Evolutionary conservation across 2,888 invertebrate genomes (phyloP), one percentile per base, ranked within the genome.

Genomic region (Cryptocephalus moraei): DNA sequence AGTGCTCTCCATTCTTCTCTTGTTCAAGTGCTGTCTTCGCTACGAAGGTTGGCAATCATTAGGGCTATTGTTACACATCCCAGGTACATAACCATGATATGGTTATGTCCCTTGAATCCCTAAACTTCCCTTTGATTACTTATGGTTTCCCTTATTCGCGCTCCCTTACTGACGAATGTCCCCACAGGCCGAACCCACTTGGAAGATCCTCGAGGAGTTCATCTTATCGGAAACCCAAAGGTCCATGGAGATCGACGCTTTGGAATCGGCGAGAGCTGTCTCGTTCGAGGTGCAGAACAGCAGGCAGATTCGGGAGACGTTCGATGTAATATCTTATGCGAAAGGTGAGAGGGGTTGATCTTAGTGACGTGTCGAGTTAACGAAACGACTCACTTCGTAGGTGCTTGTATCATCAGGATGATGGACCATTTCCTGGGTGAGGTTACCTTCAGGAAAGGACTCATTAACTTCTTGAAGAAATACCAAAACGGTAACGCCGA

Each of bases 381-480:
- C 32, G 32, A 40, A 6, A 22, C 22, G 22, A 22, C 22, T 6
- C 22, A 2, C 43, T 12, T 57, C 59, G 9, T 51, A 74, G 81
- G 86, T 36, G 81, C 85, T 1, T 78, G 82, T 8, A 69, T 88
- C 2, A 75, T 87, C 49, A 72, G 82, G 51, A 87, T 87, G 86
- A 76, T 87, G 71, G 75, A 78, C 55, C 75, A 81, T 52, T 80
- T 83, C 60, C 72, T 86, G 9, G 85, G 85, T 1, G 79, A 81
- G 56, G 69, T 70, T 22, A 74, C 75, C 0, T 80, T 81, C 62
- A 73, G 73, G 44, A 60, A 65, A 9, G 78, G 78, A 6, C 64
- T 80, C 1, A 72, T 70, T 32, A 73, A 75, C 50, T 75, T 76
- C 56, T 63, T 82, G 33, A 67, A 70, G 14, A 66, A 64, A 8